Evolutionary conservation across 2,888 invertebrate genomes (phyloP), one percentile per base, ranked within the genome.

Genomic region (Napeogenes sylphis): DNA sequence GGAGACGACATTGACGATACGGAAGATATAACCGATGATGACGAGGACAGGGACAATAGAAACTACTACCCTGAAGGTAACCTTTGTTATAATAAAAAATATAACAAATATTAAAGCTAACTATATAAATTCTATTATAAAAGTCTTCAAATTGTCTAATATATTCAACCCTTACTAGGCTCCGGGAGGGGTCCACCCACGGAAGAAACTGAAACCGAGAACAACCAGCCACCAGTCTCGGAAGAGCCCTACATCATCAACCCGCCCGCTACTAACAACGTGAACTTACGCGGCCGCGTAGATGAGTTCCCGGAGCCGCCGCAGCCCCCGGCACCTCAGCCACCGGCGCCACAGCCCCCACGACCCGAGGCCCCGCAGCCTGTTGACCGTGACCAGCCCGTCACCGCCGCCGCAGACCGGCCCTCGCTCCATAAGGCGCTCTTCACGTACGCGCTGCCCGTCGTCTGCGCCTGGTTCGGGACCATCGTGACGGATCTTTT

Each of bases 391-490:
- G 81, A 81, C 12, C 76, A 81, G 55, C 82, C 86, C 2, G 78
- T 82, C 1, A 75, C 82, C 12, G 82, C 69, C 45, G 75, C 69
- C 56, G 91, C 90, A 0, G 82, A 86, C 3, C 73, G 83, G 2
- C 91, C 87, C 63, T 92, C 93, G 13, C 81, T 94, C 4, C 91
- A 92, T 12, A 91, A 91, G 68, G 95, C 94, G 35, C 84, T 96
- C 57, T 90, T 94, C 74, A 92, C 94, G 56, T 96, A 96, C 85
- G 92, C 96, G 67, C 87, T 96, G 80, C 96, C 96, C 4, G 94
- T 96, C 53, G 94, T 95, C 72, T 93, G 96, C 84, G 94, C 95
- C 78, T 96, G 96, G 96, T 95, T 96, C 85, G 96, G 95, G 64
- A 94, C 95, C 69, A 94, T 95, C 75, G 93, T 96, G 82, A 93